These are phyloP conservation scores for Paradoxurus hermaphroditus DNA, from an alignment of 2,113 vertebrate genomes.

Conservation along the genomic window DNA sequence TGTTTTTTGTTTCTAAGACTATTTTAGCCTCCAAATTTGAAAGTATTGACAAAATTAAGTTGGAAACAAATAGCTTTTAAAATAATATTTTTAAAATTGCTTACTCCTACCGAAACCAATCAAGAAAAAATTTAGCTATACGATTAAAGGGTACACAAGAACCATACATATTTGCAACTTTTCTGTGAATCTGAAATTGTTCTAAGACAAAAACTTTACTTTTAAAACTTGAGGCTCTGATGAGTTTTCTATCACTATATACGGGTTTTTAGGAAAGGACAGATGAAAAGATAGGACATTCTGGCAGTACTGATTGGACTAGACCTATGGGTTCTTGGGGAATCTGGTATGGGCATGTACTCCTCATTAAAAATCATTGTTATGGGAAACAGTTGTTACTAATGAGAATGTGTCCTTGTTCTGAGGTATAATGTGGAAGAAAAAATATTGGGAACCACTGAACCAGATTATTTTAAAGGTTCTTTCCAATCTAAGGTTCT, in stretches of 20 bases:
- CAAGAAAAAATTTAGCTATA: neutral
- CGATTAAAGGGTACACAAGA: neutral
- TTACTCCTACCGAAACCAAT: conserved; percentile 7
- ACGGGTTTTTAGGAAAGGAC: neutral
- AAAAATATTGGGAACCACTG: neutral
- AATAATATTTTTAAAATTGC: neutral
- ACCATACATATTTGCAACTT: neutral
- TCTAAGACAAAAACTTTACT: neutral
- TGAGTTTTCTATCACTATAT: neutral
- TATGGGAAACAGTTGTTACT: neutral
- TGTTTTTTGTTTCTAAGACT: neutral
- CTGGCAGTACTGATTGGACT: neutral
- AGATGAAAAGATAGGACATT: neutral
- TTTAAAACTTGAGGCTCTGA: neutral
- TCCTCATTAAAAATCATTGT: neutral
- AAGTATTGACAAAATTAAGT: neutral
- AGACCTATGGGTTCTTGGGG: neutral
- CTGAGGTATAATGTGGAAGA: neutral
- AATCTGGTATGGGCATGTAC: neutral
- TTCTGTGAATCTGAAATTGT: neutral
- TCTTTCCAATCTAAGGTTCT: neutral
- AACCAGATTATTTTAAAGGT: neutral
- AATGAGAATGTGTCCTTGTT: neutral
- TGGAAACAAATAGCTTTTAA: conserved; percentile 3
- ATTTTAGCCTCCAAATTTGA: neutral